phyloP scores from a whole-genome alignment of 2,113 vertebrate genomes.

The Mustelus asterias region DNA sequence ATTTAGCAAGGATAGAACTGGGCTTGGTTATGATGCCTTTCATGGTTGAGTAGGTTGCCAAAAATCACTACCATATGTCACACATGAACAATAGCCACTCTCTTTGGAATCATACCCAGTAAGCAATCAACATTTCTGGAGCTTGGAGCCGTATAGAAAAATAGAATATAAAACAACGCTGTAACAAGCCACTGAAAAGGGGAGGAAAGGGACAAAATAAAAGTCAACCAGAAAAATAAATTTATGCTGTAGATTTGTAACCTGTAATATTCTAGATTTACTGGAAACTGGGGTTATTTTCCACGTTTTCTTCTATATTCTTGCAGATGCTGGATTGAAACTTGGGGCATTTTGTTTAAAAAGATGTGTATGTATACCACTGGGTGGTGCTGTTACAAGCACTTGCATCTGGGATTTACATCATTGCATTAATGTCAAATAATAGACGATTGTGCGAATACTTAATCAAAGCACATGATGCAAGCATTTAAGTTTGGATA shows the following conservation, averaged over 20 bases:
- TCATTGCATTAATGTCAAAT: neutral
- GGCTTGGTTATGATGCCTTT: neutral
- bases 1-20: neutral
- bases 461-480: neutral
- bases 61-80: neutral
- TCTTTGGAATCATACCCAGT: neutral
- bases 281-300: neutral
- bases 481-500: neutral
- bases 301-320: neutral
- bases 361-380: neutral
- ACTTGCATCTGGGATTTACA: neutral
- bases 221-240: neutral
- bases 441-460: neutral
- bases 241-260: neutral
- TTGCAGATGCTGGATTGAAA: neutral
- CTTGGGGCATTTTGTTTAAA: neutral
- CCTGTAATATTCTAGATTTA: neutral
- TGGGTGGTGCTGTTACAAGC: conserved; percentile 3
- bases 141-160: neutral
- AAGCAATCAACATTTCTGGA: neutral
- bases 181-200: neutral
- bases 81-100: neutral
- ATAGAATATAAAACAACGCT: neutral
- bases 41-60: neutral
- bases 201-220: neutral